A percentile compares a stretch with the other conserved stretches of the same genome.
Conservation (phyloP, 2,797 vertebrate genomes). For the Ptychadena robeensis region DNA sequence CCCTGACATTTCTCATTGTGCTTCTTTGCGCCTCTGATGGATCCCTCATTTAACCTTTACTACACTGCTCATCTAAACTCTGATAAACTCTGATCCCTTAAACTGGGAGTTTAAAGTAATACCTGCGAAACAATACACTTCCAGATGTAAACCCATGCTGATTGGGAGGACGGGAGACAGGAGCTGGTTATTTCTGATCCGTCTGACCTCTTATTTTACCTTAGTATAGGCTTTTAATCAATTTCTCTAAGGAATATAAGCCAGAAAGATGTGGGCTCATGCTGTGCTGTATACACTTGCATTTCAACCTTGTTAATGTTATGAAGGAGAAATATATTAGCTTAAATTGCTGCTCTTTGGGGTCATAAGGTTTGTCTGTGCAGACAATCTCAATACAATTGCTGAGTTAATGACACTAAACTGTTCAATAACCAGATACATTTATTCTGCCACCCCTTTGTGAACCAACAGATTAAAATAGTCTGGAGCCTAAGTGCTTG, state of each 20-base stretch:
- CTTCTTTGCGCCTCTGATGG: no score
- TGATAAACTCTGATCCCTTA: no score
- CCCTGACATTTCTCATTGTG: no score
- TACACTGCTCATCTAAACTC: no score
- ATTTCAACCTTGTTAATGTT: constrained; percentile 10
- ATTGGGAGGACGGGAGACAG: no score
- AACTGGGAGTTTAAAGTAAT: no score
- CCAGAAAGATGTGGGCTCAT: not conserved
- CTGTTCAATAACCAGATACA: constrained; percentile 11
- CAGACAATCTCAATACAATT: constrained; percentile 19
- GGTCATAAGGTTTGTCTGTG: not conserved
- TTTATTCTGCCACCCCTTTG: constrained; percentile 4
- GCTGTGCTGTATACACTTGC: not conserved
- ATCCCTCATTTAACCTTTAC: no score
- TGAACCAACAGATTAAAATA: not conserved
- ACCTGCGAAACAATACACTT: no score
- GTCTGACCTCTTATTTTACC: not conserved
- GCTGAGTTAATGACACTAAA: constrained; percentile 24
- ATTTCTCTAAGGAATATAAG: not conserved
- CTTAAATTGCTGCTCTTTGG: constrained; percentile 19
- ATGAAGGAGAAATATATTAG: constrained; percentile 42
- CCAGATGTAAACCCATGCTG: no score
- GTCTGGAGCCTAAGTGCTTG: not conserved
- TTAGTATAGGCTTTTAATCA: not conserved
- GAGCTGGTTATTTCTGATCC: not conserved